phyloP scores from a whole-genome alignment of 1,140 invertebrate genomes.

The Temnothorax longispinosus region DNA sequence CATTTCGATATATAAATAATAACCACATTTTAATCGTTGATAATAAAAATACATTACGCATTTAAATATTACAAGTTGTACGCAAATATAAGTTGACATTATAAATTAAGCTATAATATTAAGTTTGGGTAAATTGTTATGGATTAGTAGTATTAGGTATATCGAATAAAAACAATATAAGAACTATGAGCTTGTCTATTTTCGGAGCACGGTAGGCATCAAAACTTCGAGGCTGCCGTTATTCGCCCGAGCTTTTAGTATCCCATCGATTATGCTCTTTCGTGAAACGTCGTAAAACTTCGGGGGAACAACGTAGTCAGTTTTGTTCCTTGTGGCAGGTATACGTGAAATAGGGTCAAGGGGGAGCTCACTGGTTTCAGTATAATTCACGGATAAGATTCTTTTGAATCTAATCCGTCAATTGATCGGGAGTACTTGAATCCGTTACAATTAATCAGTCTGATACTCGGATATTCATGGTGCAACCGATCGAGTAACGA shows the following conservation, averaged over 20 bases:
- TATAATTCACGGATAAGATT: conserved; percentile 62
- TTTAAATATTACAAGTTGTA: no score
- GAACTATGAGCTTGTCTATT: neutral
- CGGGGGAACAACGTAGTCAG: conserved; percentile 57
- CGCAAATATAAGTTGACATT: neutral
- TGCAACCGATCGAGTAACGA: neutral
- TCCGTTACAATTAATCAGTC: conserved; percentile 23
- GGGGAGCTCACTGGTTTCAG: conserved; percentile 1
- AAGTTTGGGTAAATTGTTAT: neutral
- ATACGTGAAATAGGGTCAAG: conserved; percentile 64
- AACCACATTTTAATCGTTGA: no score
- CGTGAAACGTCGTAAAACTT: conserved; percentile 70
- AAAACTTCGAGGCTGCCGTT: conserved; percentile 45
- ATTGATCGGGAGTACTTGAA: neutral
- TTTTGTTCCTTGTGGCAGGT: conserved; percentile 59
- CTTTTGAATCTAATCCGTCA: conserved; percentile 24
- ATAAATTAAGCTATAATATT: neutral
- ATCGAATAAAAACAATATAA: neutral
- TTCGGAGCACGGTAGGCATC: conserved; percentile 3
- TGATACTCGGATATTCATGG: neutral
- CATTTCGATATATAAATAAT: no score
- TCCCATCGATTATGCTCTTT: conserved; percentile 66
- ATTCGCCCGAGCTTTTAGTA: conserved; percentile 46
- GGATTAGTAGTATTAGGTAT: neutral
- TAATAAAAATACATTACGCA: no score